These are phyloP conservation scores for Meteorus sp. DNA, from an alignment of 1,140 invertebrate genomes.

Conservation along the genomic window DNA sequence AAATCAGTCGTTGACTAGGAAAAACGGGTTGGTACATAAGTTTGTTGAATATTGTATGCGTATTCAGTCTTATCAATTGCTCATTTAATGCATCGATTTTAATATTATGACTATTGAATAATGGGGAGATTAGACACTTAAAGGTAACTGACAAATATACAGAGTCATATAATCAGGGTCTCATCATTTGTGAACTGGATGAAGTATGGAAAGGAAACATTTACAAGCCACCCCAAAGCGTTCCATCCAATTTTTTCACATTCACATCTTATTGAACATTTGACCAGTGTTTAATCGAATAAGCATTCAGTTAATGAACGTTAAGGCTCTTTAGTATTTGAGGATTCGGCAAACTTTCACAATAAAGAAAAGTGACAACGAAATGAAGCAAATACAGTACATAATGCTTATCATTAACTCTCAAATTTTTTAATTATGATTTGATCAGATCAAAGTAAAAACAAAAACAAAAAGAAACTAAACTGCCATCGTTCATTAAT, in stretches of 20 bases:
- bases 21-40: slow-evolving; percentile 6
- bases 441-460: not conserved
- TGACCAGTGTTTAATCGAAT: no score
- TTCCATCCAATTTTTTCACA: slow-evolving; percentile 14
- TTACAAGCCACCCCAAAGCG: slow-evolving; percentile 13
- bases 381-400: not conserved
- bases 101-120: not conserved
- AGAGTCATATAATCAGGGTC: not conserved
- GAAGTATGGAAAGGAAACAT: slow-evolving; percentile 4
- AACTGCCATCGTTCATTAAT: not conserved
- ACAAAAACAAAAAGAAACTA: not conserved
- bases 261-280: not conserved
- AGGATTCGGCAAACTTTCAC: not conserved
- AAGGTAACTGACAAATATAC: not conserved
- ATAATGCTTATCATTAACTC: not conserved
- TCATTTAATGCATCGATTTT: slow-evolving; percentile 23
- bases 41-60: not conserved
- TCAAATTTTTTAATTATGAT: not conserved
- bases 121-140: not conserved
- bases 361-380: not conserved
- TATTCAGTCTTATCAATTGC: slow-evolving; percentile 19
- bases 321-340: not conserved
- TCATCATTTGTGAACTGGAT: not conserved
- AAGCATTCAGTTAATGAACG: not conserved
- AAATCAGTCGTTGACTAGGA: not conserved